These are phyloP conservation scores for Eristalinus sepulchralis DNA, from an alignment of 2,888 invertebrate genomes.

Conservation along the genomic window DNA sequence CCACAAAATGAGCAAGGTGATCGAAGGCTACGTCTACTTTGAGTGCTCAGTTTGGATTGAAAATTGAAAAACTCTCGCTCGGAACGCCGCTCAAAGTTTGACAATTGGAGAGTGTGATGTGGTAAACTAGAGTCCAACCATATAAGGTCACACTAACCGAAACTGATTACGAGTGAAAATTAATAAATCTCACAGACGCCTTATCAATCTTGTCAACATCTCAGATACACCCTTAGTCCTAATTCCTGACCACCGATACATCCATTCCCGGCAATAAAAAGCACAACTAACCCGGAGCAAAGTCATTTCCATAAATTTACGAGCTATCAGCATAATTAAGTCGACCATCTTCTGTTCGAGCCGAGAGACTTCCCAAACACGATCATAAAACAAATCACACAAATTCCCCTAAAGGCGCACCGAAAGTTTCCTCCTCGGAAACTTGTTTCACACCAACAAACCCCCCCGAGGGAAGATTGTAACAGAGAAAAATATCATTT, in stretches of 20 bases:
- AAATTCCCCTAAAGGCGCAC: background rate
- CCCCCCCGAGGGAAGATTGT: background rate
- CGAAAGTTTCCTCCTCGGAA: background rate
- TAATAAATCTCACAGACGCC: background rate
- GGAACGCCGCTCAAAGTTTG: no score
- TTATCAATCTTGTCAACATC: background rate
- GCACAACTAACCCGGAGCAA: background rate
- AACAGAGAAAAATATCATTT: constrained; percentile 7
- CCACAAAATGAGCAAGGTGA: no score
- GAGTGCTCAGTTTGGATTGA: no score
- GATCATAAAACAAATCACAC: background rate
- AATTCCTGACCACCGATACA: background rate
- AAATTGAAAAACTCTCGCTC: no score
- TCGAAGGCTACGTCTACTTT: no score
- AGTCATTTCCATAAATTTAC: background rate
- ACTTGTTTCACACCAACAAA: background rate
- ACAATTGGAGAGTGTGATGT: no score
- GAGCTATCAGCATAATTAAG: background rate
- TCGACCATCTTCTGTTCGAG: background rate
- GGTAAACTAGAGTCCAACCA: no score
- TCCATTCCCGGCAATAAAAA: background rate
- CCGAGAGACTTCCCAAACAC: background rate
- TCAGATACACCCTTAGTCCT: background rate
- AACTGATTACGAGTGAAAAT: background rate
- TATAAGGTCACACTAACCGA: background rate